Conservation (phyloP, 2,113 vertebrate genomes). For the Narcine bancroftii region DNA sequence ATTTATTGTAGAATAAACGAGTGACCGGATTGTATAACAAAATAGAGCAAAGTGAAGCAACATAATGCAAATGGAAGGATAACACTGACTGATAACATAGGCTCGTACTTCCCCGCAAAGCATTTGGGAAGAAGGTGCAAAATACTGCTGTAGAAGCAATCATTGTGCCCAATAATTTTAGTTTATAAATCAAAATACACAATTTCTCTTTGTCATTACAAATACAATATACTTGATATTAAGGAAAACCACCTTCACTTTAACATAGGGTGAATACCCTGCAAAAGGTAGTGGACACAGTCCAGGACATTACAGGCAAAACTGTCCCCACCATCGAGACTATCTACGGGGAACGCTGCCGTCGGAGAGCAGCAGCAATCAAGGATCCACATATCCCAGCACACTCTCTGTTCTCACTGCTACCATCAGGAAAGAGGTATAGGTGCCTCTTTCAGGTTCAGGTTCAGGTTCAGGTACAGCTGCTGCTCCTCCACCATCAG, state of each 20-base stretch:
- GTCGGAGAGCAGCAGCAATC: too few species aligned
- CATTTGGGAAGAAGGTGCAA: background rate
- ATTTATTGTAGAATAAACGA: background rate
- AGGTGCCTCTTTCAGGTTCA: too few species aligned
- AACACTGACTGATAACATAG: background rate
- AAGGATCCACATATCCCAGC: too few species aligned
- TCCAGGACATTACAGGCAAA: too few species aligned
- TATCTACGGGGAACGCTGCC: too few species aligned
- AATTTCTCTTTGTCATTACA: background rate
- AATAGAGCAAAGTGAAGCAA: background rate
- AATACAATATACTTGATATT: background rate
- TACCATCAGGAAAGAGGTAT: too few species aligned
- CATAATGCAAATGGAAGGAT: background rate
- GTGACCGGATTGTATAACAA: background rate
- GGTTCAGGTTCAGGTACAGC: too few species aligned
- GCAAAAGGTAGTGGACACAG: too few species aligned
- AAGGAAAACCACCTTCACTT: background rate
- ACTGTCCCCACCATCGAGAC: too few species aligned
- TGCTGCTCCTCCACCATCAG: too few species aligned
- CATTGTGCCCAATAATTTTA: background rate
- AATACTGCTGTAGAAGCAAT: slow-evolving; percentile 41
- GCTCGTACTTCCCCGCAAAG: background rate
- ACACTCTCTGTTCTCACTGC: too few species aligned
- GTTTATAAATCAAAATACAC: background rate
- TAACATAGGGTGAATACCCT: slow-evolving; percentile 6